Evolutionary conservation across 2,888 invertebrate genomes (phyloP), one percentile per base, ranked within the genome.

Genomic region (Platycheirus albimanus): DNA sequence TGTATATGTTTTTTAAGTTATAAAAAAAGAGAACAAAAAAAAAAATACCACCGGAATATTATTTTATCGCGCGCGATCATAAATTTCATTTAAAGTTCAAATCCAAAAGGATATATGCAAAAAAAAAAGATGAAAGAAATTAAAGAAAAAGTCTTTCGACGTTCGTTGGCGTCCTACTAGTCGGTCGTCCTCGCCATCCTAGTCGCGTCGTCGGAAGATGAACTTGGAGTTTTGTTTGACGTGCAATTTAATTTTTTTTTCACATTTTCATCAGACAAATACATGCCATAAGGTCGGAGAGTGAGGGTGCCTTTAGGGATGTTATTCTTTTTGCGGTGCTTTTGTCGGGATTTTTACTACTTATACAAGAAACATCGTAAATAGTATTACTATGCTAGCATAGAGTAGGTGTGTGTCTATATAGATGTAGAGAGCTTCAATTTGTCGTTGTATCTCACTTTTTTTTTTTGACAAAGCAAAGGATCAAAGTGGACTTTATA

Each of bases 51-150:
- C 47, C 15, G 33, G 71, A 56, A 56, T 64, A 71, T 71, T 38
- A 71, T 78, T 71, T 72, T 64, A 72, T 72, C 19, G 72, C 51
- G 8, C 33, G 51, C 70, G 56, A 76, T 76, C 76, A 70, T 70
- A 80, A 75, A 80, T 80, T 80, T 70, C 7, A 75, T 80, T 80
- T 76, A 58, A 19, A 76, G 58, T 76, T 80, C 58, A 80, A 70
- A 70, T 45, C 51, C 58, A 64, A 69, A 70, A 80, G 70, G 41
- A 70, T 75, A 45, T 8, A 63, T 54, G 20, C 0, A 15, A 11
- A 74, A 17, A 30, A 30, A 36, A 33, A 43, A 28, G 13, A 20
- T 13, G 20, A 45, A 69, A 56, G 13, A 45, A 72, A 67, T 61
- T 58, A 47, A 61, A 67, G 24, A 28, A 24, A 78, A 74, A 67